Conservation (phyloP, 2,113 vertebrate species). For the Pelobates fuscus region DNA sequence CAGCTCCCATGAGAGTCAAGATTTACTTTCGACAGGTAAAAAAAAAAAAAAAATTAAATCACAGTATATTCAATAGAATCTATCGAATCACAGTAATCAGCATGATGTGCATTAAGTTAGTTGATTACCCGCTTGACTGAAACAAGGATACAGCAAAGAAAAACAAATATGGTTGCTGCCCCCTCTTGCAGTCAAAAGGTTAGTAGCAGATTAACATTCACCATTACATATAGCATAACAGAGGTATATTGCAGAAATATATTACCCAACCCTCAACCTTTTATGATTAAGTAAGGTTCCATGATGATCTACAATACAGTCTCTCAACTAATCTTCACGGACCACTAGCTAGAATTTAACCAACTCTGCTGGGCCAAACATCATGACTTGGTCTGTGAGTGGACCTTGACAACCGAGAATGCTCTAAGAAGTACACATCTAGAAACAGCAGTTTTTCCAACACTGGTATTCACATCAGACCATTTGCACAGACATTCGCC, state of each 20-base stretch:
- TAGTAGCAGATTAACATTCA: conserved; percentile 31
- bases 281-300: no score
- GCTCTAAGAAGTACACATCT: no score
- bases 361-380: no score
- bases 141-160: background rate
- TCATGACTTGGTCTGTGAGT: no score
- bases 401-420: no score
- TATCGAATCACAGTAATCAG: conserved; percentile 40
- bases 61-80: conserved; percentile 34
- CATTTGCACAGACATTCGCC: no score
- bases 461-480: no score
- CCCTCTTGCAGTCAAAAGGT: conserved; percentile 21
- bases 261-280: background rate
- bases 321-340: no score
- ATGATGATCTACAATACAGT: no score
- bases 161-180: background rate
- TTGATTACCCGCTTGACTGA: background rate
- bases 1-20: conserved; percentile 48
- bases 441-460: no score
- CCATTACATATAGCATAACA: conserved; percentile 20
- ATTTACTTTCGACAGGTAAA: conserved; percentile 53
- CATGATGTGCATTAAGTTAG: conserved; percentile 7
- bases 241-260: conserved; percentile 23
- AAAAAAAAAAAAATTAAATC: conserved; percentile 2
- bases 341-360: no score